A percentile compares a stretch with the other conserved stretches of the same genome.
Evolutionary conservation across 1,140 invertebrate species (phyloP).

Genomic region (Psix sp.): DNA sequence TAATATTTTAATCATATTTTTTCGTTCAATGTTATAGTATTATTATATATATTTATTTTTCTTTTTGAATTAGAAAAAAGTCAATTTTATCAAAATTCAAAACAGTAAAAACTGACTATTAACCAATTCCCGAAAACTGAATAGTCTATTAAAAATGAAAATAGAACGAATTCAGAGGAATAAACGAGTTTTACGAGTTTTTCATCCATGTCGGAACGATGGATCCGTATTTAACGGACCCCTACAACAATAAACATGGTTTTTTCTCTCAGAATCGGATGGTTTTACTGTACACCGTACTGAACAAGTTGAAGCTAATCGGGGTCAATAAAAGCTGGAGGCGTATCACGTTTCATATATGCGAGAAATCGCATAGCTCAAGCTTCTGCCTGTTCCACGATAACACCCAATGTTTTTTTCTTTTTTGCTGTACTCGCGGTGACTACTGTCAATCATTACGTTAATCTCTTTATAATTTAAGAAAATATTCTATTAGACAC

Average conservation of each 20-base stretch:
- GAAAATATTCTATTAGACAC: conserved; percentile 21
- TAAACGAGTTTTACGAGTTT: conserved; percentile 26
- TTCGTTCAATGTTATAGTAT: too few relatives aligned
- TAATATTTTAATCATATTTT: too few relatives aligned
- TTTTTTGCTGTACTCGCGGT: conserved; percentile 4
- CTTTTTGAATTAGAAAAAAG: too few relatives aligned
- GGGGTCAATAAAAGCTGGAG: conserved; percentile 50
- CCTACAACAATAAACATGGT: conserved; percentile 53
- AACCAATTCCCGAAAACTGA: not conserved
- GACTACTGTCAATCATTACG: conserved; percentile 40
- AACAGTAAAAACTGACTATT: not conserved
- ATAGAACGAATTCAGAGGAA: conserved; percentile 34
- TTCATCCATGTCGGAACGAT: not conserved
- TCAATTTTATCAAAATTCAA: not conserved
- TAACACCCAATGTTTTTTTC: conserved; percentile 39
- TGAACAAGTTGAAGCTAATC: conserved; percentile 44
- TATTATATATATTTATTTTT: too few relatives aligned
- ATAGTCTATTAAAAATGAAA: conserved; percentile 24
- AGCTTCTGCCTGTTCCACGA: conserved; percentile 23
- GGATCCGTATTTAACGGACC: conserved; percentile 27
- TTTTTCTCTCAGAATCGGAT: conserved; percentile 35
- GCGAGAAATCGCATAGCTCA: not conserved
- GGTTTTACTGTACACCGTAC: conserved; percentile 35
- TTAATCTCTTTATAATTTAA: conserved; percentile 44
- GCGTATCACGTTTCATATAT: conserved; percentile 30